Evolutionary conservation across 2,113 vertebrate genomes (phyloP).

Genomic region (Mesoclemmys tuberculata): DNA sequence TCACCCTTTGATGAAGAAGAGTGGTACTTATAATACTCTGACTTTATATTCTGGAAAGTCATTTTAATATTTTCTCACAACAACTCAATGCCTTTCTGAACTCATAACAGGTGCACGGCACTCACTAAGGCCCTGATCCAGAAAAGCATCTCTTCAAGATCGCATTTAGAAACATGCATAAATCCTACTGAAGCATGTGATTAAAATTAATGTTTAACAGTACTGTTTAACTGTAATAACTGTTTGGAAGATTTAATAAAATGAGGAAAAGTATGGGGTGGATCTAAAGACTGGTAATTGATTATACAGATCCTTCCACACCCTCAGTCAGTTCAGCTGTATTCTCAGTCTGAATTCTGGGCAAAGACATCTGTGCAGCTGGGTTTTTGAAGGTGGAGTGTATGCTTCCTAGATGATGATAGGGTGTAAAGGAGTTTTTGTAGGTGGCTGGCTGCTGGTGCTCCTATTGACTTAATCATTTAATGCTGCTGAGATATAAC

Average conservation of each 20-base stretch:
- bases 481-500: not conserved
- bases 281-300: not conserved
- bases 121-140: not conserved
- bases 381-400: not conserved
- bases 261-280: not conserved
- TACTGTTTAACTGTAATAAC: not conserved
- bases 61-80: slow-evolving; percentile 26
- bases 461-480: not conserved
- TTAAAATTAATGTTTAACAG: not conserved
- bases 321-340: not conserved
- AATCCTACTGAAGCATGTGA: fast-evolving
- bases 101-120: not conserved
- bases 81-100: not conserved
- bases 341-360: not conserved
- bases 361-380: not conserved
- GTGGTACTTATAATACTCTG: not conserved
- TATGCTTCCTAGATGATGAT: not conserved
- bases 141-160: not conserved
- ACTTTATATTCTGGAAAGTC: not conserved
- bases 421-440: not conserved
- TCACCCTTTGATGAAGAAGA: not conserved
- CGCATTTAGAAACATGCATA: fast-evolving
- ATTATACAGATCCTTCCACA: not conserved
- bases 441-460: not conserved
- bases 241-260: not conserved